phyloP scores from a whole-genome alignment of 2,888 invertebrate species.

The Diplolepis rosae region DNA sequence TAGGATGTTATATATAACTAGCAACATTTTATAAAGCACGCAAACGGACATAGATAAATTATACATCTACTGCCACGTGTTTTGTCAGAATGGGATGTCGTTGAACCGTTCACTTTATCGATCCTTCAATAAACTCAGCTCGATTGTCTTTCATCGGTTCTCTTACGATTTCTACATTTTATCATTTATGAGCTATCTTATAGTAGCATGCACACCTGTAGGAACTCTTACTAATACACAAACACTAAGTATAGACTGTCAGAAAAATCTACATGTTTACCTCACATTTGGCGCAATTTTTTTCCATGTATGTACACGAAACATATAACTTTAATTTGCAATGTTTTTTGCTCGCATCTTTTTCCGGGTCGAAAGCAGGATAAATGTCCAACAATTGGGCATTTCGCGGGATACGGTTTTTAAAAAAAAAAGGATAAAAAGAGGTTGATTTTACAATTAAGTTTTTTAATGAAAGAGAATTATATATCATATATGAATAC shows the following conservation, averaged over 20 bases:
- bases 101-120: slow-evolving; percentile 34
- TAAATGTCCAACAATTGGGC: no score
- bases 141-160: slow-evolving; percentile 15
- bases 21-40: slow-evolving; percentile 38
- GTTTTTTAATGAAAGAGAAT: no score
- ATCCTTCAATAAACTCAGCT: slow-evolving; percentile 17
- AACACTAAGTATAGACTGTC: neutral
- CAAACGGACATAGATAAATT: slow-evolving; percentile 36
- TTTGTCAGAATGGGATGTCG: slow-evolving; percentile 40
- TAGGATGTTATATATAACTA: slow-evolving; percentile 30
- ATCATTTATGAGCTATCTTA: neutral
- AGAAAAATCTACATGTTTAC: no score
- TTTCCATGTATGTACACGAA: no score
- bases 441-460: no score
- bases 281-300: no score
- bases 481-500: no score
- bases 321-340: no score
- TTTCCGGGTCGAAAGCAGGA: no score
- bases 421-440: no score
- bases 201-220: neutral
- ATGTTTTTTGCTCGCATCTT: no score
- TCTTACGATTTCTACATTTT: slow-evolving; percentile 12
- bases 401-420: no score
- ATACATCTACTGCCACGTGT: slow-evolving; percentile 29
- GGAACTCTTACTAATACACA: neutral